Percentiles rank a stretch among this genome's conserved stretches.
Evolutionary conservation across 2,888 invertebrate genomes (phyloP).

Genomic region (Cosmia trapezina): DNA sequence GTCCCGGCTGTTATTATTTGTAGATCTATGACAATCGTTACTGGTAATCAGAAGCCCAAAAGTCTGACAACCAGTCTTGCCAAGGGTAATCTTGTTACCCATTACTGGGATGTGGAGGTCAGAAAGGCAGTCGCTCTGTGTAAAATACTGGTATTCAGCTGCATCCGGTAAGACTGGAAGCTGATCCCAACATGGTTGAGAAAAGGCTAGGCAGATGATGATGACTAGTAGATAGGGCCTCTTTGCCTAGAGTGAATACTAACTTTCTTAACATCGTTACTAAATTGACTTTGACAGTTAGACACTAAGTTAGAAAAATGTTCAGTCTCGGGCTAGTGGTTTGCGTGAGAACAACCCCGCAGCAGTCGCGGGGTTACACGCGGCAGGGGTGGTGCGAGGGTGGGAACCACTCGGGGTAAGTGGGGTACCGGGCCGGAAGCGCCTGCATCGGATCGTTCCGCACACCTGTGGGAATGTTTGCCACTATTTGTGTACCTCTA

Average conservation of each 20-base stretch:
- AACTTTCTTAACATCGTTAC: slow-evolving; percentile 45
- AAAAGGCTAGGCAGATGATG: too few species aligned
- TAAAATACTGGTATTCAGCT: too few species aligned
- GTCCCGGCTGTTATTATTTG: too few species aligned
- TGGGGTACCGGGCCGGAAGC: slow-evolving; percentile 87
- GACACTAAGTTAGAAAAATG: slow-evolving; percentile 81
- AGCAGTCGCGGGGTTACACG: slow-evolving; percentile 60
- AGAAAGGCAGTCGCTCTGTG: too few species aligned
- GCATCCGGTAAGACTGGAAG: too few species aligned
- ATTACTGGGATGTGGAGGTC: too few species aligned
- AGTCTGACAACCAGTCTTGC: too few species aligned
- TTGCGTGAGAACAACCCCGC: slow-evolving; percentile 84
- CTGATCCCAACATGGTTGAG: too few species aligned
- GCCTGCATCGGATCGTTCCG: slow-evolving; percentile 84
- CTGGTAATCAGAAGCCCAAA: too few species aligned
- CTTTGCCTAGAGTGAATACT: slow-evolving; percentile 40
- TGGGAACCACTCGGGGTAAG: slow-evolving; percentile 76
- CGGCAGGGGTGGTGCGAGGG: slow-evolving; percentile 70
- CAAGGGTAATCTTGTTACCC: too few species aligned
- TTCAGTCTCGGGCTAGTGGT: slow-evolving; percentile 81
- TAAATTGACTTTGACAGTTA: slow-evolving; percentile 46
- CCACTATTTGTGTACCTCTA: slow-evolving; percentile 80
- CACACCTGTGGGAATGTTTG: slow-evolving; percentile 87
- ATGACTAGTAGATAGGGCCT: neutral
- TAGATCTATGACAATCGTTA: too few species aligned